Conservation (phyloP, 2,797 vertebrate species). For the Fundulus diaphanus region DNA sequence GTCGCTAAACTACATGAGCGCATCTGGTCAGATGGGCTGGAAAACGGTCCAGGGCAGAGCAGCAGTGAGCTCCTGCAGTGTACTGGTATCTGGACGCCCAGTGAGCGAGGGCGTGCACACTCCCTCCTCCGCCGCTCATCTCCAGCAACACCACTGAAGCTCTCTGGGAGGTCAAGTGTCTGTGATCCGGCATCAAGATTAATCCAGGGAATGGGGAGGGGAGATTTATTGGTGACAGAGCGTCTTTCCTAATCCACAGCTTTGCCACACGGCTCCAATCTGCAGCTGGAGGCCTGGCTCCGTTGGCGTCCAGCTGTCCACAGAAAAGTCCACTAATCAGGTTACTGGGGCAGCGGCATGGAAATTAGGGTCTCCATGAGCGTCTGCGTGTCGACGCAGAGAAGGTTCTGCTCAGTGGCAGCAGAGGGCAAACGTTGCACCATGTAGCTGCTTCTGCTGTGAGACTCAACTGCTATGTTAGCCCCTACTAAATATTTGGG, state of each 20-base stretch:
- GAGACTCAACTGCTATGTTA: not conserved
- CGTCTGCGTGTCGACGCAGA: not conserved
- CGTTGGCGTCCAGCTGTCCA: conserved; percentile 10
- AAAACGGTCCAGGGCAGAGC: not conserved
- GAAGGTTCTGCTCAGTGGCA: not conserved
- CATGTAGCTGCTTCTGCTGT: not conserved
- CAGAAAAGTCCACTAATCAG: not conserved
- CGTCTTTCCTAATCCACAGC: conserved; percentile 65
- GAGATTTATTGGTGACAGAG: conserved; percentile 55
- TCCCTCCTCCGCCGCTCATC: not conserved
- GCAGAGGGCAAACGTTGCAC: not conserved
- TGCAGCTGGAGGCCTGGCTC: conserved; percentile 40
- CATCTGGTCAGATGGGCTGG: not conserved
- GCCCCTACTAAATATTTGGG: too few relatives aligned
- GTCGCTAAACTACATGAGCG: not conserved
- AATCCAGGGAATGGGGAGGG: conserved; percentile 48
- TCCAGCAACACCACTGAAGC: not conserved
- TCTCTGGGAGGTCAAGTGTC: conserved; percentile 38
- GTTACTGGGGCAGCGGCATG: not conserved
- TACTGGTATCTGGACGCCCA: not conserved
- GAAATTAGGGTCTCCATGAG: not conserved
- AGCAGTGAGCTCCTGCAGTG: not conserved
- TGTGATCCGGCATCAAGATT: conserved; percentile 58
- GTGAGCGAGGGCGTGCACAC: too few relatives aligned
- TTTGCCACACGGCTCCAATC: conserved; percentile 56